Conservation (phyloP, 1,140 invertebrate species). For the Eulimnadia texana region DNA sequence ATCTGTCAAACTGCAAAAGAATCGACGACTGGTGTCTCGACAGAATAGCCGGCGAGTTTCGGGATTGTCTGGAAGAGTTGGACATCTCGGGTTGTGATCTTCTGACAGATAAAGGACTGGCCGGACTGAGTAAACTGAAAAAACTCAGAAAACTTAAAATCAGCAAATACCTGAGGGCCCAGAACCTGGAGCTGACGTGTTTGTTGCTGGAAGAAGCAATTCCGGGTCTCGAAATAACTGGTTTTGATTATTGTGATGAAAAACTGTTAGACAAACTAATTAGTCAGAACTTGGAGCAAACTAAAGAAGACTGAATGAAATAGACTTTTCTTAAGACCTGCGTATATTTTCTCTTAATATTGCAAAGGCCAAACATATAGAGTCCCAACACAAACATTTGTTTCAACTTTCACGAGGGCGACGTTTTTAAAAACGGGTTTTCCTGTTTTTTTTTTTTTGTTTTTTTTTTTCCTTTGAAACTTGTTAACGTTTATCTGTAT, state of each 20-base stretch:
- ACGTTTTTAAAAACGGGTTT: no score
- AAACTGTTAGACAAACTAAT: slow-evolving; percentile 12
- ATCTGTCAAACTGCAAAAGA: slow-evolving; percentile 40
- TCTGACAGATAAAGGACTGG: slow-evolving; percentile 46
- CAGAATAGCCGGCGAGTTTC: slow-evolving; percentile 40
- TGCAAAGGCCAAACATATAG: background rate
- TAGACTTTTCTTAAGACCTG: background rate
- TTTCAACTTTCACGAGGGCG: no score
- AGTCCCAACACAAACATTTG: no score
- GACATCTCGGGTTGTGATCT: slow-evolving; percentile 52
- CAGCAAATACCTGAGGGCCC: slow-evolving; percentile 18
- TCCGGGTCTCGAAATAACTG: slow-evolving; percentile 19
- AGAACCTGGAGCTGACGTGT: slow-evolving; percentile 21
- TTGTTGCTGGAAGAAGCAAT: slow-evolving; percentile 22
- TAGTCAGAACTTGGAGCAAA: background rate
- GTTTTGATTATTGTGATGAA: slow-evolving; percentile 20
- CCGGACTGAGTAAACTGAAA: slow-evolving; percentile 42
- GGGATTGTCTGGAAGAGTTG: slow-evolving; percentile 45
- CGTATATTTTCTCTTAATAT: background rate
- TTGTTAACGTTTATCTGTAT: no score
- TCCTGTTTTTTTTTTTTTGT: no score
- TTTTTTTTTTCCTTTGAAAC: no score
- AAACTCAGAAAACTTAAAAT: slow-evolving; percentile 17
- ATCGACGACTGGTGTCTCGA: slow-evolving; percentile 67
- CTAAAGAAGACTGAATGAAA: background rate